phyloP scores from a whole-genome alignment of 2,113 vertebrate genomes.

The Notothenia rossii region DNA sequence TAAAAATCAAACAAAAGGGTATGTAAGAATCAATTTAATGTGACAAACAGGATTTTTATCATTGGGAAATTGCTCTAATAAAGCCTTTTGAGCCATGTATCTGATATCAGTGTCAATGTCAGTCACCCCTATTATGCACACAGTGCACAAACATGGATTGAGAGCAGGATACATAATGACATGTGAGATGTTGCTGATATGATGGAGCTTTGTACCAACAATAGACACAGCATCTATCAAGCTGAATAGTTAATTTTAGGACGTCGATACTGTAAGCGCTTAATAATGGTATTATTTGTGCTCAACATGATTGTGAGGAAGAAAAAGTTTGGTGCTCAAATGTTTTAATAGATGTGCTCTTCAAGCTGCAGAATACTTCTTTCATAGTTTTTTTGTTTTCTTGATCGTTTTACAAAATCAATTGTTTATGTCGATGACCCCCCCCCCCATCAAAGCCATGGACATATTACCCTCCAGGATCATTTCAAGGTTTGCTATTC shows the following conservation, averaged over 20 bases:
- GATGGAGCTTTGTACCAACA: slow-evolving; percentile 19
- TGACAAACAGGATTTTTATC: slow-evolving; percentile 26
- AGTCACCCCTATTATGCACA: slow-evolving; percentile 30
- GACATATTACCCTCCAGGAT: slow-evolving; percentile 58
- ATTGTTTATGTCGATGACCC: slow-evolving; percentile 41
- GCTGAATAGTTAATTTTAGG: slow-evolving; percentile 17
- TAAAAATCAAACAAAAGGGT: slow-evolving; percentile 8
- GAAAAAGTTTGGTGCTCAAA: slow-evolving; percentile 56
- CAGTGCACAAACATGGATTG: slow-evolving; percentile 1
- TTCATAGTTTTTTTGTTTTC: slow-evolving; percentile 44
- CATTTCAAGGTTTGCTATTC: slow-evolving; percentile 54
- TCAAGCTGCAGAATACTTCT: slow-evolving; percentile 70
- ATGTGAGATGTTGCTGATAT: slow-evolving; percentile 34
- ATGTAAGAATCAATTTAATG: not conserved
- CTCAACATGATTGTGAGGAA: slow-evolving; percentile 53
- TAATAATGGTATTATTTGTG: slow-evolving; percentile 57
- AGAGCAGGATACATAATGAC: slow-evolving; percentile 17
- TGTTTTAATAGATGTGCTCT: slow-evolving; percentile 74
- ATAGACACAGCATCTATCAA: slow-evolving; percentile 18
- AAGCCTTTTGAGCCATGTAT: slow-evolving; percentile 26
- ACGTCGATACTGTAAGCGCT: slow-evolving; percentile 23
- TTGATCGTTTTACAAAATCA: slow-evolving; percentile 34
- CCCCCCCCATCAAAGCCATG: slow-evolving; percentile 57
- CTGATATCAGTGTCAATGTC: slow-evolving; percentile 40
- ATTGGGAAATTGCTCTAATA: slow-evolving; percentile 2